These are phyloP conservation scores for Marronus borbonicus DNA, from an alignment of 2,888 invertebrate genomes.

Conservation along the genomic window DNA sequence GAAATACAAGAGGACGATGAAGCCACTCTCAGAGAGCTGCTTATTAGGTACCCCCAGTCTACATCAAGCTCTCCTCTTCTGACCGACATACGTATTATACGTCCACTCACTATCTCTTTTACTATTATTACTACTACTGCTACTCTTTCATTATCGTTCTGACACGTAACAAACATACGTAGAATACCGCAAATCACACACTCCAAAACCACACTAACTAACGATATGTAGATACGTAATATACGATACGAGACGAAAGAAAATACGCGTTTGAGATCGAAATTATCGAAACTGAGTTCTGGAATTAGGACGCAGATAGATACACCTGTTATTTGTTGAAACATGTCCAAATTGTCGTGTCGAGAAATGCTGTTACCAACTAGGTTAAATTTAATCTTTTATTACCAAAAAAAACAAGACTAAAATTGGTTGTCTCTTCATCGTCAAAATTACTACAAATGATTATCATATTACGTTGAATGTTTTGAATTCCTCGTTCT, in stretches of 20 bases:
- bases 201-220: neutral
- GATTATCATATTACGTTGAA: no score
- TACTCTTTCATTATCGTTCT: constrained; percentile 34
- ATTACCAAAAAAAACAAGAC: no score
- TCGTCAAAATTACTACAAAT: no score
- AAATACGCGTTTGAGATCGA: no score
- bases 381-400: no score
- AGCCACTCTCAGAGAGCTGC: constrained; percentile 95
- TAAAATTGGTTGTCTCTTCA: no score
- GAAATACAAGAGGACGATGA: constrained; percentile 86
- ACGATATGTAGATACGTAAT: neutral
- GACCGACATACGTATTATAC: constrained; percentile 24
- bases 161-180: constrained; percentile 21
- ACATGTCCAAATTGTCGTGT: no score
- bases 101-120: constrained; percentile 35
- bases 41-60: constrained; percentile 80
- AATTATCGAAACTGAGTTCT: no score
- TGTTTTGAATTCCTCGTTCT: no score
- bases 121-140: constrained; percentile 27
- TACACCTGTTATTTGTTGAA: no score
- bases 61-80: constrained; percentile 13
- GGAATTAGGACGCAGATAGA: no score
- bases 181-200: constrained; percentile 4
- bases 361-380: no score
- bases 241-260: neutral